Percentiles rank a stretch among this genome's conserved stretches.
These are phyloP conservation scores for Gracilinanus agilis DNA, from an alignment of 2,113 vertebrate genomes.

Conservation along the genomic window DNA sequence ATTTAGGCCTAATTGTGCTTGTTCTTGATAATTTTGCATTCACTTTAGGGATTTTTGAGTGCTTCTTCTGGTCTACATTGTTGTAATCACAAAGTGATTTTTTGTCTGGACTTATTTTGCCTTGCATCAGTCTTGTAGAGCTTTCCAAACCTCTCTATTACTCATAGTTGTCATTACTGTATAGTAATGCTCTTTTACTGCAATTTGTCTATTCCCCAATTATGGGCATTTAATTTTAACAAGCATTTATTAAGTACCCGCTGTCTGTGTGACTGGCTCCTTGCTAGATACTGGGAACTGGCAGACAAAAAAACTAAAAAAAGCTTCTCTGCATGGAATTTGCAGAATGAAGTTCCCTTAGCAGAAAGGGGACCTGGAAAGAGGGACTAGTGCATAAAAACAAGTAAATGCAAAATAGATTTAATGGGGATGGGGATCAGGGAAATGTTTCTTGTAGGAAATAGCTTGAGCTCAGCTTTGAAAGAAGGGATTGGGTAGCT, in stretches of 20 bases:
- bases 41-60: not conserved
- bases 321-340: too few relatives aligned
- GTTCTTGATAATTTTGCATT: not conserved
- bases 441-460: not conserved
- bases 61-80: not conserved
- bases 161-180: not conserved
- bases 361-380: not conserved
- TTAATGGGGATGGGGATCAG: not conserved
- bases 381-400: not conserved
- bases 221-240: not conserved
- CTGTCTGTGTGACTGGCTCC: not conserved
- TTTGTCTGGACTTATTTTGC: not conserved
- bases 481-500: too few relatives aligned
- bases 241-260: not conserved
- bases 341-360: not conserved
- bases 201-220: not conserved
- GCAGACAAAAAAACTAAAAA: not conserved
- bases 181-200: not conserved
- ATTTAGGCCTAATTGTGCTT: not conserved
- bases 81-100: not conserved
- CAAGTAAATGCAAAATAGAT: not conserved
- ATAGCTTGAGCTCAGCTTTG: not conserved
- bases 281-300: not conserved
- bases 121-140: not conserved
- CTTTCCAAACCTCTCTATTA: not conserved